phyloP scores from a whole-genome alignment of 2,113 vertebrate genomes.

The Hippoglossus stenolepis region DNA sequence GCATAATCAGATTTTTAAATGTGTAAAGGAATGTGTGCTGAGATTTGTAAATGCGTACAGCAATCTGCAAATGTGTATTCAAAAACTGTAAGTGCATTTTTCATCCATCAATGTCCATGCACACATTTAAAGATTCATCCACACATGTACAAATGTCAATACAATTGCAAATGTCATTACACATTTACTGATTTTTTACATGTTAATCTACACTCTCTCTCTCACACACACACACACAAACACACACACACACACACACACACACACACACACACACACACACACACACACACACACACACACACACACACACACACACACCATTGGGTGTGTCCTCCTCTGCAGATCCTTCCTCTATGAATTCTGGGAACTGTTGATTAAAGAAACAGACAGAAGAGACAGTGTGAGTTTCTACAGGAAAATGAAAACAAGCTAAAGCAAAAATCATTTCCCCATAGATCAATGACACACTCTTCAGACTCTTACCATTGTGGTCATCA shows the following conservation, averaged over 20 bases:
- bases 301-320: not conserved
- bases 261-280: not conserved
- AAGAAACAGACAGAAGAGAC: not conserved
- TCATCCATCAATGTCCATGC: no score
- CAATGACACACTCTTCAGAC: not conserved
- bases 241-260: not conserved
- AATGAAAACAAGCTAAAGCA: not conserved
- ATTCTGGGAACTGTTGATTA: slow-evolving; percentile 19
- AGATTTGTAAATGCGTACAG: no score
- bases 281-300: not conserved
- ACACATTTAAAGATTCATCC: no score
- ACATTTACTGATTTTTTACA: not conserved
- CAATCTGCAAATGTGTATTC: no score
- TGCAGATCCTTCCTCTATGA: slow-evolving; percentile 24
- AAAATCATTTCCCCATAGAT: not conserved
- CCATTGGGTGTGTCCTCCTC: not conserved
- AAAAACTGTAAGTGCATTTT: no score
- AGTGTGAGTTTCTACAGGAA: not conserved
- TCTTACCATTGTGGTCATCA: slow-evolving; percentile 43
- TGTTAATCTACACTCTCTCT: not conserved
- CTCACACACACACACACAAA: not conserved
- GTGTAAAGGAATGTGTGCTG: no score
- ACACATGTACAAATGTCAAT: no score
- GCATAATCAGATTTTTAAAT: no score
- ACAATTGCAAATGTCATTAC: no score